Percentiles rank a stretch among this genome's conserved stretches.
Evolutionary conservation across 2,888 invertebrate species (phyloP).

Genomic region (Argynnis bischoffii): DNA sequence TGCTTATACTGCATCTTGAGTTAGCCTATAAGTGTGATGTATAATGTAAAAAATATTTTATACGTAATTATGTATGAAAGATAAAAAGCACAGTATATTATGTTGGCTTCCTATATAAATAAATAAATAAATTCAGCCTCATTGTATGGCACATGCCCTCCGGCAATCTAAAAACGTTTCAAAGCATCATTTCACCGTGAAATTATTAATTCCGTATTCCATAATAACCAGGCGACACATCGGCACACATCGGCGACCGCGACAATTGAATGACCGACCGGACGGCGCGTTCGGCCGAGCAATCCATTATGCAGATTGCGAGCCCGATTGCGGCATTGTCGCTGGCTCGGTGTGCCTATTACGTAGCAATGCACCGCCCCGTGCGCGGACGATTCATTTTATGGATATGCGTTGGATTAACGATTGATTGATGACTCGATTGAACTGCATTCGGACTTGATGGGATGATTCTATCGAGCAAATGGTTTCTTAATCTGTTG

Average conservation of each 20-base stretch:
- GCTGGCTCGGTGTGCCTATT: conserved; percentile 67
- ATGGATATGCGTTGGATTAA: conserved; percentile 72
- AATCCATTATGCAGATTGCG: conserved; percentile 82
- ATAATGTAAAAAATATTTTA: no score
- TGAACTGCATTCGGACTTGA: conserved; percentile 51
- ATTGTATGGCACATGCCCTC: conserved; percentile 4
- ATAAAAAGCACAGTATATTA: no score
- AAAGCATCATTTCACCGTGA: conserved; percentile 46
- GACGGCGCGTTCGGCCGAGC: conserved; percentile 75
- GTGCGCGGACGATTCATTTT: conserved; percentile 47
- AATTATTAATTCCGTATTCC: conserved; percentile 76
- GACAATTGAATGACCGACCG: conserved; percentile 80
- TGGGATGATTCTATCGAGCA: conserved; percentile 14
- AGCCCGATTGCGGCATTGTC: conserved; percentile 80
- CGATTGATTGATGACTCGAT: conserved; percentile 71
- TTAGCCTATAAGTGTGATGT: no score
- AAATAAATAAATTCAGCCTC: background rate
- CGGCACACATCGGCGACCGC: conserved; percentile 75
- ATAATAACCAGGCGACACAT: conserved; percentile 76
- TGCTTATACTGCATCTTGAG: no score
- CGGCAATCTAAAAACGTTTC: conserved; percentile 36
- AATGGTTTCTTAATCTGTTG: conserved; percentile 3
- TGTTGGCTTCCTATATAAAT: no score
- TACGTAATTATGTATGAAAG: no score
- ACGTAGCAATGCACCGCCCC: conserved; percentile 48